These are phyloP conservation scores for Solenodon paradoxus DNA, from an alignment of 2,113 vertebrate genomes.

Conservation along the genomic window DNA sequence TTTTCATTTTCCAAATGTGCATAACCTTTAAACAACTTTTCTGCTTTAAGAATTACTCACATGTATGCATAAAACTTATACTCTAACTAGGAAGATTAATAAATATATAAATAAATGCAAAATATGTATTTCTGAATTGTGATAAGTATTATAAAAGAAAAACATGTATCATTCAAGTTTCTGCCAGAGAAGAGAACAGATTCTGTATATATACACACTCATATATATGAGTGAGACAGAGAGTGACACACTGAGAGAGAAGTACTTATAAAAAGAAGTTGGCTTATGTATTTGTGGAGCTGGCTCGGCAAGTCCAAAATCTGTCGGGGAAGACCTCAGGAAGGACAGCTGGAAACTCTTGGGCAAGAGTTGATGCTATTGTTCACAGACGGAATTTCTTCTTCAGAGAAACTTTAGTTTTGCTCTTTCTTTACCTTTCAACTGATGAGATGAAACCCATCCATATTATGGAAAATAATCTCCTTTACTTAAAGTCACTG, in stretches of 20 bases:
- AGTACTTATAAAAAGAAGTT: background rate
- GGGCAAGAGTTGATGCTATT: background rate
- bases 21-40: constrained; percentile 16
- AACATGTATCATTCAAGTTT: background rate
- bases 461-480: background rate
- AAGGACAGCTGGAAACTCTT: background rate
- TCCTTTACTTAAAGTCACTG: background rate
- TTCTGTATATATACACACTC: background rate
- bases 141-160: background rate
- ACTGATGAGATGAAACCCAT: background rate
- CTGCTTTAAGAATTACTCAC: background rate
- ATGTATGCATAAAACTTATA: background rate
- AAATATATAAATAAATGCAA: background rate
- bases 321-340: background rate
- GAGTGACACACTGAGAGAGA: background rate
- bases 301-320: background rate
- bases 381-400: background rate
- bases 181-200: background rate
- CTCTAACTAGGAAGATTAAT: background rate
- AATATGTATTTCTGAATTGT: background rate
- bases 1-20: background rate
- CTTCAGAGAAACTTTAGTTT: constrained; percentile 2
- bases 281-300: background rate
- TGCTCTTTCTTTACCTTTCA: background rate
- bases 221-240: background rate